Percentiles rank a stretch among this genome's conserved stretches.
These are phyloP conservation scores for Psammodynastes pulverulentus DNA, from an alignment of 2,113 vertebrate species.

Conservation along the genomic window DNA sequence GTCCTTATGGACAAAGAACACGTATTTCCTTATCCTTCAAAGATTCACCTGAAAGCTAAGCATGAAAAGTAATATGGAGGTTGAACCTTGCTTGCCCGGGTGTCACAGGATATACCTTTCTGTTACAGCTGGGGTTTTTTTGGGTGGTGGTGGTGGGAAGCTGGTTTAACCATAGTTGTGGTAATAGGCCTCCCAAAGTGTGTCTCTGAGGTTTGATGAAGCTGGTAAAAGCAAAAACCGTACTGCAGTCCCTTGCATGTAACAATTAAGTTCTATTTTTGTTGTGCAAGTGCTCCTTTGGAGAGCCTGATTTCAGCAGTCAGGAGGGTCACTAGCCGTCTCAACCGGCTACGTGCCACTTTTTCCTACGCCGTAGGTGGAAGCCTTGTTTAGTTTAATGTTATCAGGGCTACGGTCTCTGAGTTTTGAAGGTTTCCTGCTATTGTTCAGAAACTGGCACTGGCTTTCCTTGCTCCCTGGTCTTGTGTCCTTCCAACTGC, in stretches of 20 bases:
- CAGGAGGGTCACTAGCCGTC: background rate
- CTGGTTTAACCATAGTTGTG: background rate
- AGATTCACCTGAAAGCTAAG: background rate
- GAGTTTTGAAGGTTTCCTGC: background rate
- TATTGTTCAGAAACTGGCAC: background rate
- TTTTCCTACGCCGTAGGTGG: background rate
- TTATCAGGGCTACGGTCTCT: background rate
- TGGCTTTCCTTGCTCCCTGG: background rate
- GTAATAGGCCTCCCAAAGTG: background rate
- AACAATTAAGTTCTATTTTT: constrained; percentile 12
- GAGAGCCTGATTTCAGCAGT: background rate
- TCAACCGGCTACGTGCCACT: background rate
- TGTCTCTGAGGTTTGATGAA: background rate
- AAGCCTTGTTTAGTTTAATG: background rate
- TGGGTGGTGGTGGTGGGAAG: accelerated
- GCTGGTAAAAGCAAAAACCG: no score
- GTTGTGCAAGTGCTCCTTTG: background rate
- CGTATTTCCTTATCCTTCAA: background rate
- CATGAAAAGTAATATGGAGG: background rate
- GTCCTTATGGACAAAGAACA: background rate
- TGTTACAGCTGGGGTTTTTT: background rate
- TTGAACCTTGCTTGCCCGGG: background rate
- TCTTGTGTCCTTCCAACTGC: no score
- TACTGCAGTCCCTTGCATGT: background rate
- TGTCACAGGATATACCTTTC: background rate